phyloP scores from a whole-genome alignment of 1,140 invertebrate genomes.

The Papilio dardanus region DNA sequence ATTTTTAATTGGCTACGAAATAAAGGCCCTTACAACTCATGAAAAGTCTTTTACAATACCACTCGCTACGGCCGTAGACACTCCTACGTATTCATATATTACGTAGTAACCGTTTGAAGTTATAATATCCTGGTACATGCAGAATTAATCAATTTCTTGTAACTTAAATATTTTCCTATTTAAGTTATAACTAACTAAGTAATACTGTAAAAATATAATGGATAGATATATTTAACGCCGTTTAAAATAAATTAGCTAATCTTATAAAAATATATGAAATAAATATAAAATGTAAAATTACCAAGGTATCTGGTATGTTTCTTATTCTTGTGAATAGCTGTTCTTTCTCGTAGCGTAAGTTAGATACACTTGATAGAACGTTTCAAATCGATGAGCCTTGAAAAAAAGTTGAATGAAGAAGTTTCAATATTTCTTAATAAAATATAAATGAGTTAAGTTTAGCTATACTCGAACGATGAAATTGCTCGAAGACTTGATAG shows the following conservation, averaged over 20 bases:
- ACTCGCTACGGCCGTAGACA: slow-evolving; percentile 25
- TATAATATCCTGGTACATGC: too few relatives aligned
- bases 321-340: slow-evolving; percentile 31
- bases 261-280: background rate
- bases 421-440: slow-evolving; percentile 71
- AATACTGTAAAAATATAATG: background rate
- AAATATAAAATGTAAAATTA: slow-evolving; percentile 16
- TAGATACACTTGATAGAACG: slow-evolving; percentile 57
- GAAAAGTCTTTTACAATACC: slow-evolving; percentile 37
- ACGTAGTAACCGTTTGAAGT: background rate
- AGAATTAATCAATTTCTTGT: background rate
- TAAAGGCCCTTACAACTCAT: slow-evolving; percentile 61
- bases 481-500: slow-evolving; percentile 41
- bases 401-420: slow-evolving; percentile 68
- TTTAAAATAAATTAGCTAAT: background rate
- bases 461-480: slow-evolving; percentile 56
- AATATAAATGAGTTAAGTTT: slow-evolving; percentile 71
- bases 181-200: too few relatives aligned
- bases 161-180: too few relatives aligned
- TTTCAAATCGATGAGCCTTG: slow-evolving; percentile 66
- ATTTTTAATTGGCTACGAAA: slow-evolving; percentile 77
- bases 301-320: slow-evolving; percentile 17
- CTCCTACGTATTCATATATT: slow-evolving; percentile 13
- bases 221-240: background rate
- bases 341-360: slow-evolving; percentile 53